Conservation (phyloP, 2,113 vertebrate species). For the Neopipo cinnamomea region DNA sequence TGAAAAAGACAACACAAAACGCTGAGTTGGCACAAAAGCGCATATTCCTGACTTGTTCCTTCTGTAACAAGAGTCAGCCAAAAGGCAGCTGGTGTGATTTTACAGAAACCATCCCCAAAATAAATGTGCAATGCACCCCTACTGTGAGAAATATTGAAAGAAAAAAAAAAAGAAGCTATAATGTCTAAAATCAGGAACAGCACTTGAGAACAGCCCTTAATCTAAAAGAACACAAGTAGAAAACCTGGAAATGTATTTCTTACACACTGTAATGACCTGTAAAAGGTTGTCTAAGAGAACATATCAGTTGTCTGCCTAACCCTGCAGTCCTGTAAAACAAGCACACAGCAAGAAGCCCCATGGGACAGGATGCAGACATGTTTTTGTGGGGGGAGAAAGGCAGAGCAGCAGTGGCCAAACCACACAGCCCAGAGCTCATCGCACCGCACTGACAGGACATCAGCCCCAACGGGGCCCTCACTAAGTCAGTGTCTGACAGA, state of each 20-base stretch:
- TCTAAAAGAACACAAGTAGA: not conserved
- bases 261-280: not conserved
- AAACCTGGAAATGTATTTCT: not conserved
- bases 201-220: not conserved
- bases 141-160: not conserved
- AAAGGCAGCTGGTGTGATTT: not conserved
- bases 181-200: not conserved
- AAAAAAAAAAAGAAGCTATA: not conserved
- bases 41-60: not conserved
- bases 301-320: not conserved
- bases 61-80: not conserved
- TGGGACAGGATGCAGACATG: fast-evolving
- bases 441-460: fast-evolving
- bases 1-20: not conserved
- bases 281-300: not conserved
- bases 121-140: not conserved
- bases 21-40: not conserved
- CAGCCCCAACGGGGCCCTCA: not conserved
- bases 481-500: not conserved
- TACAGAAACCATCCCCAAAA: not conserved
- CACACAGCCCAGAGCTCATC: fast-evolving
- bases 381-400: not conserved
- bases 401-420: not conserved
- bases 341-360: fast-evolving
- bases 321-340: not conserved